Percentiles rank a stretch among this genome's conserved stretches.
phyloP scores from a whole-genome alignment of 2,888 invertebrate species.

The Tetragonisca angustula region DNA sequence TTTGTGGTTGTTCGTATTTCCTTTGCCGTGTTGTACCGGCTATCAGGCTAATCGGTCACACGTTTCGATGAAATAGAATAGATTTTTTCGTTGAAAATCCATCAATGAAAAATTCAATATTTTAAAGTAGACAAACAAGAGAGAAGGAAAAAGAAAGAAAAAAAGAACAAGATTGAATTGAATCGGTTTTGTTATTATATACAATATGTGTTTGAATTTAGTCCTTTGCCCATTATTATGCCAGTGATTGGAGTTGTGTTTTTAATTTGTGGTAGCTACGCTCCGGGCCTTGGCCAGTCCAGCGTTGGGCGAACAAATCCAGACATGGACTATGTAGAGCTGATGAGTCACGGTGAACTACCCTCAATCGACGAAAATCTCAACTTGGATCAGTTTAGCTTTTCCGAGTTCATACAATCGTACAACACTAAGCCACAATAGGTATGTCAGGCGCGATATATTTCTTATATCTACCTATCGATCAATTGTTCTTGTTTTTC shows the following conservation, averaged over 20 bases:
- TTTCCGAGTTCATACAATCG: constrained; percentile 80
- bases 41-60: constrained; percentile 78
- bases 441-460: constrained; percentile 65
- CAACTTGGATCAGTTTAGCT: constrained; percentile 81
- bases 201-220: constrained; percentile 39
- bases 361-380: constrained; percentile 82
- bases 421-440: constrained; percentile 81
- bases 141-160: constrained; percentile 4
- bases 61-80: constrained; percentile 40
- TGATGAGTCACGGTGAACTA: constrained; percentile 79
- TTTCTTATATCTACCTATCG: constrained; percentile 8
- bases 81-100: neutral
- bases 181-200: constrained; percentile 11
- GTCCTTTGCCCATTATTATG: constrained; percentile 64
- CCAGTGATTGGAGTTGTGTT: constrained; percentile 84
- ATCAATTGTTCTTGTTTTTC: constrained; percentile 34
- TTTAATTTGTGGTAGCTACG: constrained; percentile 81
- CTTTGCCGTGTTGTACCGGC: constrained; percentile 83
- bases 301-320: constrained; percentile 78
- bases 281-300: constrained; percentile 83
- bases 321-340: constrained; percentile 82
- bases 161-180: neutral
- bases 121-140: neutral
- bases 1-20: constrained; percentile 73
- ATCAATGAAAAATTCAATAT: neutral